Conservation (phyloP, 2,888 invertebrate genomes). For the Pachycephus smyrnensis region DNA sequence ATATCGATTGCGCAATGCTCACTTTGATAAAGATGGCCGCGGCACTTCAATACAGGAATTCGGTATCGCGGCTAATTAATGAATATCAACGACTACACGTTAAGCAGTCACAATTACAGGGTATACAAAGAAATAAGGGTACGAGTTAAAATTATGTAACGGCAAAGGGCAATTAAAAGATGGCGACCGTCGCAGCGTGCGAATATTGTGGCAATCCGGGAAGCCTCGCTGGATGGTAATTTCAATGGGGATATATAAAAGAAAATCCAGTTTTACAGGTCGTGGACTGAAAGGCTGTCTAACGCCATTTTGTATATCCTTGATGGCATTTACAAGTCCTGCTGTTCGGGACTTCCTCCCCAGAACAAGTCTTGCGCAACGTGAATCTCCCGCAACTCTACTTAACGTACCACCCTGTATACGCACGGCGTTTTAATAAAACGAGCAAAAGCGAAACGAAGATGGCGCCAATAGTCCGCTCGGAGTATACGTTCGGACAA, state of each 20-base stretch:
- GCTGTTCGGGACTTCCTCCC: background rate
- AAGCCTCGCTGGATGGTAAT: constrained; percentile 21
- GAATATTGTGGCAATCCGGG: background rate
- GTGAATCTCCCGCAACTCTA: background rate
- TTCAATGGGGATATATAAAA: constrained; percentile 30
- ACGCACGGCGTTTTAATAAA: no score
- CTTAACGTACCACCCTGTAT: background rate
- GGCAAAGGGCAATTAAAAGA: no score
- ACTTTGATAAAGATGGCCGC: background rate
- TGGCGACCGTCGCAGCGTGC: no score
- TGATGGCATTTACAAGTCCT: background rate
- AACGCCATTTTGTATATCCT: no score
- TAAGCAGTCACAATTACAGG: no score
- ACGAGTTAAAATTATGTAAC: no score
- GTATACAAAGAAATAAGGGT: background rate
- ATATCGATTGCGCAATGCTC: background rate
- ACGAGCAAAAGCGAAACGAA: background rate
- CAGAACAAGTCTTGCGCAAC: background rate
- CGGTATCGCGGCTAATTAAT: background rate
- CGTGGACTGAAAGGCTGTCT: constrained; percentile 25
- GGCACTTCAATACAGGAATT: background rate
- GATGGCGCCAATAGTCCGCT: background rate
- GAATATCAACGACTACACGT: no score
- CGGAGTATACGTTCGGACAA: background rate
- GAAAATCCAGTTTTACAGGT: constrained; percentile 50